Conservation (phyloP, 2,113 vertebrate genomes). For the Charina bottae region DNA sequence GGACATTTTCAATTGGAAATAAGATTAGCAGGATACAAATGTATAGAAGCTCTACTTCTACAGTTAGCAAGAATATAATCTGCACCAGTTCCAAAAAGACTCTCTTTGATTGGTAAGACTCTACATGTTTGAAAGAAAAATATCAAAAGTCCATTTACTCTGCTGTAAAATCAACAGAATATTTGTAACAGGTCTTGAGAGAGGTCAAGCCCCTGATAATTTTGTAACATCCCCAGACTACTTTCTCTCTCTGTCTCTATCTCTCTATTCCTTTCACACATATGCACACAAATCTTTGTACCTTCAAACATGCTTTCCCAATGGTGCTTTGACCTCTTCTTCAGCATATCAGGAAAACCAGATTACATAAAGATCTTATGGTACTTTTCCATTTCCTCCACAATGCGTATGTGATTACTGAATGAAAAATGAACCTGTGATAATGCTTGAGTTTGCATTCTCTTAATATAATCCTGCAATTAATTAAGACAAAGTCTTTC, state of each 20-base stretch:
- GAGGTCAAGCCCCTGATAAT: background rate
- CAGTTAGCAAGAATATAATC: background rate
- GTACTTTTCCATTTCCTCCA: background rate
- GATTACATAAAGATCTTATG: background rate
- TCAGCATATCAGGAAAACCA: background rate
- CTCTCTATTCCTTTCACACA: background rate
- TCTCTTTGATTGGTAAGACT: no score
- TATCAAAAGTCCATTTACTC: background rate
- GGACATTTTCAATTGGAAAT: background rate
- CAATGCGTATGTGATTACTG: no score
- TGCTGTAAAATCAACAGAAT: background rate
- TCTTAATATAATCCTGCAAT: background rate
- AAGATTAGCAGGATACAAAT: background rate
- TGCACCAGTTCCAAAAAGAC: background rate
- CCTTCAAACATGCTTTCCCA: background rate
- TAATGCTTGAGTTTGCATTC: background rate
- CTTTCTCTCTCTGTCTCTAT: background rate
- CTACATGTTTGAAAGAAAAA: background rate
- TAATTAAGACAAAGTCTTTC: background rate
- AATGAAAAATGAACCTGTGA: background rate
- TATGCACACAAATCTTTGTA: slow-evolving; percentile 6
- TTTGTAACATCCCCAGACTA: background rate
- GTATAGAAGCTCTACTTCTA: background rate
- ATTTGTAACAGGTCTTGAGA: background rate
- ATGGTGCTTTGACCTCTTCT: slow-evolving; percentile 3